A percentile compares a stretch with the other conserved stretches of the same genome.
phyloP scores from a whole-genome alignment of 1,140 invertebrate species.

The Aphis gossypii region DNA sequence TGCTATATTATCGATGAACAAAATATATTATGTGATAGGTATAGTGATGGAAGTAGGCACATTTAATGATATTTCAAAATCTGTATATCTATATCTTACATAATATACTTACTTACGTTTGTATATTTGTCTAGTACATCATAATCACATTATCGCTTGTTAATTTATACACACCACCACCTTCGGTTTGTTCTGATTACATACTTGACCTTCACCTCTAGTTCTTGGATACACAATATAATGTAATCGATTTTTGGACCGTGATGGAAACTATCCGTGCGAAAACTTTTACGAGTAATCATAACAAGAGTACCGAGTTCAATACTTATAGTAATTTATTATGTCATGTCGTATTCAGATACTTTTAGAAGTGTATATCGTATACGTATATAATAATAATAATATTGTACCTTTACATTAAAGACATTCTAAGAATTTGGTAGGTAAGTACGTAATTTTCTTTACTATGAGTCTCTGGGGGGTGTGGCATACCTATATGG shows the following conservation, averaged over 20 bases:
- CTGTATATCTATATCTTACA: background rate
- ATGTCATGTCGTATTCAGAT: background rate
- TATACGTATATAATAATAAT: background rate
- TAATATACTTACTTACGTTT: background rate
- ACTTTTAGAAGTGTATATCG: background rate
- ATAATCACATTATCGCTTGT: background rate
- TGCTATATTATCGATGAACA: background rate
- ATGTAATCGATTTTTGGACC: background rate
- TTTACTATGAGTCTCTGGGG: background rate
- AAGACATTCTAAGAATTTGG: background rate
- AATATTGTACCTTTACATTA: background rate
- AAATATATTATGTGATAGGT: background rate
- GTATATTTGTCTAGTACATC: background rate
- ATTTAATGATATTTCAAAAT: background rate
- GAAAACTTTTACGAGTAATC: background rate
- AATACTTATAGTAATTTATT: background rate
- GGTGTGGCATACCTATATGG: background rate
- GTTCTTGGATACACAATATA: background rate
- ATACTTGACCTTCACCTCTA: conserved; percentile 24
- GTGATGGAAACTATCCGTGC: background rate
- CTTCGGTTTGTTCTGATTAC: background rate
- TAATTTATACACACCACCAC: background rate
- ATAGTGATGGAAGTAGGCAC: no score
- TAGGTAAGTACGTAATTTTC: background rate
- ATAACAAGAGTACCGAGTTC: background rate